Percentiles rank a stretch among this genome's conserved stretches.
Conservation (phyloP, 2,113 vertebrate genomes). For the Corydoras sp. region DNA sequence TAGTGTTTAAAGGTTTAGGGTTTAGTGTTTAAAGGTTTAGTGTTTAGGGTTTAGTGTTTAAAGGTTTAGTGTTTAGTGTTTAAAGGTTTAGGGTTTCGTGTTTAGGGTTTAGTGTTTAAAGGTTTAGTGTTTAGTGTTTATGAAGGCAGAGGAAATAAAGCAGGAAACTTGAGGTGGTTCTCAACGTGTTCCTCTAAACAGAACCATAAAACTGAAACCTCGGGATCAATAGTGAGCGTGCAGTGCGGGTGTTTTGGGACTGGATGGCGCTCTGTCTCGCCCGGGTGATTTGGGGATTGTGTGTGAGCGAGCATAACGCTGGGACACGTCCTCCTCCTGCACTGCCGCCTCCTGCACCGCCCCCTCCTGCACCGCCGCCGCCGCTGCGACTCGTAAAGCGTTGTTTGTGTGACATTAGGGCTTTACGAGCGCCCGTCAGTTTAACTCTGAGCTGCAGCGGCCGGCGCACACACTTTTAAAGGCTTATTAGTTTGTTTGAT, state of each 20-base stretch:
- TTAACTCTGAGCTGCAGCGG: neutral
- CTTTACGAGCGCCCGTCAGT: slow-evolving; percentile 22
- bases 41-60: too few relatives aligned
- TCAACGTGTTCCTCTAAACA: neutral
- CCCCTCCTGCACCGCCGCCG: neutral
- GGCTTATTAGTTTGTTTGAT: slow-evolving; percentile 9
- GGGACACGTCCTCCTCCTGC: slow-evolving; percentile 24
- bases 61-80: neutral
- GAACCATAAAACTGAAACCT: slow-evolving; percentile 39
- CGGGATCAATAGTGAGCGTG: slow-evolving; percentile 54
- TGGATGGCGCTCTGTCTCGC: slow-evolving; percentile 42
- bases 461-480: neutral
- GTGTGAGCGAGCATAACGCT: slow-evolving; percentile 36
- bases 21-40: neutral
- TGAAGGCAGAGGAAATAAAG: too few relatives aligned
- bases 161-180: too few relatives aligned
- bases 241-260: slow-evolving; percentile 45
- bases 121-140: neutral
- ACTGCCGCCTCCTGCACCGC: slow-evolving; percentile 21
- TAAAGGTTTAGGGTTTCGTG: neutral
- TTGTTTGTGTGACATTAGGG: slow-evolving; percentile 2
- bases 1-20: neutral
- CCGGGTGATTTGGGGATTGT: slow-evolving; percentile 25
- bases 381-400: slow-evolving; percentile 36
- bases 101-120: too few relatives aligned